Percentiles rank a stretch among this genome's conserved stretches.
Conservation (phyloP, 2,113 vertebrate genomes). For the Zosterops japonicus region DNA sequence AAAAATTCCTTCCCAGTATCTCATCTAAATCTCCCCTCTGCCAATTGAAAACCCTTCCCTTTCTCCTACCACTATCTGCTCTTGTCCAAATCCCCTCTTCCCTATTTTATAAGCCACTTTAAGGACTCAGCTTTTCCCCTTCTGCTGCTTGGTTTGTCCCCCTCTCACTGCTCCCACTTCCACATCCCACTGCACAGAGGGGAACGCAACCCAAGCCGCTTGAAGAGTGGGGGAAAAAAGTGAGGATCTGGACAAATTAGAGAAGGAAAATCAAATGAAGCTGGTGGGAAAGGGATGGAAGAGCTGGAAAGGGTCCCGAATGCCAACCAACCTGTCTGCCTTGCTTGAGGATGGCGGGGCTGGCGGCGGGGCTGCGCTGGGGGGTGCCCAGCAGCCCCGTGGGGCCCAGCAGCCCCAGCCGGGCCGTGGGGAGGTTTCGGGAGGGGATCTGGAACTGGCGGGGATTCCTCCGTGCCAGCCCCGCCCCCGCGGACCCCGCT, state of each 20-base stretch:
- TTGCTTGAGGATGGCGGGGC: slow-evolving; percentile 90
- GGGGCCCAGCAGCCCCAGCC: slow-evolving; percentile 89
- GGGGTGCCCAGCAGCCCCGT: slow-evolving; percentile 84
- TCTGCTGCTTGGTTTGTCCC: neutral
- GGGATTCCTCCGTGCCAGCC: slow-evolving; percentile 87
- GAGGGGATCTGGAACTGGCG: slow-evolving; percentile 96
- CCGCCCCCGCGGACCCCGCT: slow-evolving; percentile 84
- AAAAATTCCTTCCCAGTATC: neutral
- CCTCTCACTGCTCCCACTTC: neutral
- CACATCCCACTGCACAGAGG: slow-evolving; percentile 42
- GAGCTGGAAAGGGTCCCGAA: neutral
- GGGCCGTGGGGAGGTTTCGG: slow-evolving; percentile 86
- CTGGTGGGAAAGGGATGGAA: neutral
- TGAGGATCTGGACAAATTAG: neutral
- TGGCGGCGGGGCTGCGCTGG: slow-evolving; percentile 85
- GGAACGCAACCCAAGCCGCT: slow-evolving; percentile 69
- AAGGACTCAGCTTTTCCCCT: neutral
- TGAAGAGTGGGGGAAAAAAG: too few relatives aligned
- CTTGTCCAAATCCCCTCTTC: neutral
- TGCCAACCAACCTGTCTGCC: slow-evolving; percentile 85
- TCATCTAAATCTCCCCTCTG: neutral
- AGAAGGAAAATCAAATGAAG: neutral
- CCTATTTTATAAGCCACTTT: neutral
- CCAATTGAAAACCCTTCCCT: neutral
- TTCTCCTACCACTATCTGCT: neutral